Percentiles rank a stretch among this genome's conserved stretches.
These are phyloP conservation scores for Characodon lateralis DNA, from an alignment of 2,797 vertebrate species.

Conservation along the genomic window DNA sequence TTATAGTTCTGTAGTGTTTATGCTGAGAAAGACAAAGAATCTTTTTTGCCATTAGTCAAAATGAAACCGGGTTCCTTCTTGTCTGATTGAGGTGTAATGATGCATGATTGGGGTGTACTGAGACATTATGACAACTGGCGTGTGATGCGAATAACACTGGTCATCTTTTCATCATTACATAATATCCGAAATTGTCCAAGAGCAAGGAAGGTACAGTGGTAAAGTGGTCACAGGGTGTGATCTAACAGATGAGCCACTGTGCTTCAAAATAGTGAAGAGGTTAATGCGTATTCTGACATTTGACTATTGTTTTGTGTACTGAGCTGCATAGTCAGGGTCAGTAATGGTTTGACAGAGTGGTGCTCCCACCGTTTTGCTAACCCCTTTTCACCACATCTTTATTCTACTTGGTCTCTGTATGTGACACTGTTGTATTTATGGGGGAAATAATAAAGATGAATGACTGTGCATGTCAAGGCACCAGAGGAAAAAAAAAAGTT, in stretches of 20 bases:
- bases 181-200: neutral
- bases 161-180: neutral
- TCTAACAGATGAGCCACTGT: no score
- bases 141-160: neutral
- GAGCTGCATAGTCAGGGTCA: neutral
- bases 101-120: neutral
- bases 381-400: constrained; percentile 26
- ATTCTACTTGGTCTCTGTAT: neutral
- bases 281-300: no score
- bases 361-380: neutral
- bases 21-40: no score
- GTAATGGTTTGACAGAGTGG: neutral
- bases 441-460: neutral
- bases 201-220: neutral
- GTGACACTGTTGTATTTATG: constrained; percentile 16
- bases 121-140: neutral
- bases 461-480: neutral
- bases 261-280: no score
- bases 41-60: no score
- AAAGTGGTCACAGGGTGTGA: no score
- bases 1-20: neutral
- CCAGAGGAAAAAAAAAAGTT: neutral
- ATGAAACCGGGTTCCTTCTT: no score
- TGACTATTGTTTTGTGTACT: no score
- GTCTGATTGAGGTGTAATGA: no score